Base-by-base conservation (phyloP, 2,888 invertebrate species). In the Ophion ventricosus region DNA sequence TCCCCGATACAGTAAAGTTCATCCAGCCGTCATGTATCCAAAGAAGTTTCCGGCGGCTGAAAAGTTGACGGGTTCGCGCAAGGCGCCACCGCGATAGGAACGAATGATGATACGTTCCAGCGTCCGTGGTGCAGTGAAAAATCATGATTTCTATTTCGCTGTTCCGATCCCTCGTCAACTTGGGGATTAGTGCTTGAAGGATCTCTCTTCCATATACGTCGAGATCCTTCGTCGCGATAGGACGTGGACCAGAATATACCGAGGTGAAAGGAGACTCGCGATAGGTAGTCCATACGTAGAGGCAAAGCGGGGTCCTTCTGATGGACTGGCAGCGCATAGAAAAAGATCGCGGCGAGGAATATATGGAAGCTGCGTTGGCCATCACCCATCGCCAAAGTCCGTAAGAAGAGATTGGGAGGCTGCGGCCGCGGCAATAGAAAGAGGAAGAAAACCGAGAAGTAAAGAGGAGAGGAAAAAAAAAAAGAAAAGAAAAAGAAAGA, bases 131-230 rank as follows among this genome's bases (percentile, higher is more conserved):
- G 43, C 70, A 72, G 35, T 54, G 63, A n/a, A 64, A 66, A 56
- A 82, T 73, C 77, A 59, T 78, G 82, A 79, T 82, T 82, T 82
- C 77, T 61, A 25, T 70, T 82, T 67, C 82, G 79, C 73, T 73
- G 72, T 61, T 35, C 72, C 61, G 82, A 80, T 79, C 82, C 85
- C 80, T 81, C 78, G 78, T 81, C 84, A 78, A 66, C 77, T 80
- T 78, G 73, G 67, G 87, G 87, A 88, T 88, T 87, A 87, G 85
- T 79, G 83, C 82, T 84, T 75, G 73, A 83, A 80, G 87, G 87
- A 64, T 63, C 85, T 80, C 82, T 63, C 85, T 80, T 82, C 83
- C 85, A 84, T 80, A 83, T 75, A 80, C 78, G 80, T 78, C 79
- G 59, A 84, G 84, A 84, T 81, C 74, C 70, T 81, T 70, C 57